Evolutionary conservation across 2,888 invertebrate species (phyloP).

Genomic region (Yponomeuta malinellus): DNA sequence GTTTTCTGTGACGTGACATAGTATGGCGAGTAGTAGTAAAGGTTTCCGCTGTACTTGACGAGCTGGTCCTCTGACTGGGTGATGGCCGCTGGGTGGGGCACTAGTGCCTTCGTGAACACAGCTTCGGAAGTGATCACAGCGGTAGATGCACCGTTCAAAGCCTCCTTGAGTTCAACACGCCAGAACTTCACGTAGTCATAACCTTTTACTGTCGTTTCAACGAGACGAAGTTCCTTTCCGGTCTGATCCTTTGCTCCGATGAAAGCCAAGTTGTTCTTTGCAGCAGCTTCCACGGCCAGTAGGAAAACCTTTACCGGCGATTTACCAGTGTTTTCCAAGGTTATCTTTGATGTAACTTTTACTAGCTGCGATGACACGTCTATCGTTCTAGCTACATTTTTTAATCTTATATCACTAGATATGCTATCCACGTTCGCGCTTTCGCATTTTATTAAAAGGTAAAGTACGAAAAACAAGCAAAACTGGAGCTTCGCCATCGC

Average conservation of each 20-base stretch:
- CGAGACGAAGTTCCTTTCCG: slow-evolving; percentile 75
- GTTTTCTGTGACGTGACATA: slow-evolving; percentile 87
- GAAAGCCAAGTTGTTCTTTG: slow-evolving; percentile 81
- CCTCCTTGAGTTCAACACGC: slow-evolving; percentile 77
- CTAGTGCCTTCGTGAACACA: slow-evolving; percentile 83
- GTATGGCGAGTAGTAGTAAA: slow-evolving; percentile 91
- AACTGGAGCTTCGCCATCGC: slow-evolving; percentile 51
- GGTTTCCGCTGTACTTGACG: slow-evolving; percentile 89
- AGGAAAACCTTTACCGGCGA: slow-evolving; percentile 81
- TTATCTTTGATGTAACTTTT: slow-evolving; percentile 86
- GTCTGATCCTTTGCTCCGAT: slow-evolving; percentile 81
- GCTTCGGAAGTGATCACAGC: slow-evolving; percentile 80
- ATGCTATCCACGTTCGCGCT: slow-evolving; percentile 57
- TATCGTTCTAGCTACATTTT: slow-evolving; percentile 89
- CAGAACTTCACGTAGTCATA: slow-evolving; percentile 69
- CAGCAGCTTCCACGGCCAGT: slow-evolving; percentile 79
- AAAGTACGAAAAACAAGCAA: slow-evolving; percentile 50
- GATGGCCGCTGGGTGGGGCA: slow-evolving; percentile 91
- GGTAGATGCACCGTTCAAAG: slow-evolving; percentile 75
- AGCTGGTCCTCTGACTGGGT: slow-evolving; percentile 95
- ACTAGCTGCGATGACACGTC: slow-evolving; percentile 93
- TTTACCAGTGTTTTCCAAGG: slow-evolving; percentile 88
- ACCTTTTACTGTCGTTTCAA: slow-evolving; percentile 68
- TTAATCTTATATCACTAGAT: slow-evolving; percentile 78
- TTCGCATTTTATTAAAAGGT: slow-evolving; percentile 41